Conservation (phyloP, 2,113 vertebrate genomes). For the Coracopsis vasa region DNA sequence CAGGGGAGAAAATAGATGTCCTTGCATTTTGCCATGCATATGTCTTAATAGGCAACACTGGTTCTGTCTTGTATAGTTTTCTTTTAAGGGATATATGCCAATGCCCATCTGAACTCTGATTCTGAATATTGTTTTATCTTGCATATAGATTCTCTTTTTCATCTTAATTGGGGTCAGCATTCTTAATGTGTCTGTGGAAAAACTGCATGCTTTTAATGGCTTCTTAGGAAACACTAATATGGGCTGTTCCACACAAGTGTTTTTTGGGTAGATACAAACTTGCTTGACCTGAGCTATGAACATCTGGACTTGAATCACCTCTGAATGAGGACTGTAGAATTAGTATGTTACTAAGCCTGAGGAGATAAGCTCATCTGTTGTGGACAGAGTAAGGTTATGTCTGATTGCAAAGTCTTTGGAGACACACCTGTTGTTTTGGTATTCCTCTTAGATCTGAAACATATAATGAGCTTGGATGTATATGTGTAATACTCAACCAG, state of each 20-base stretch:
- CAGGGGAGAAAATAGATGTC: not conserved
- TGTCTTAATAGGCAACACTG: not conserved
- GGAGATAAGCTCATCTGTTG: not conserved
- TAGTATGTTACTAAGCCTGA: not conserved
- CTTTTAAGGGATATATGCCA: not conserved
- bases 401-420: not conserved
- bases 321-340: not conserved
- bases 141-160: not conserved
- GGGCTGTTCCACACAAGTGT: not conserved
- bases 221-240: not conserved
- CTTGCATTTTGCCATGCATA: not conserved
- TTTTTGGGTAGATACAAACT: not conserved
- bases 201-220: not conserved
- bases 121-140: not conserved
- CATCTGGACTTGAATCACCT: not conserved
- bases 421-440: not conserved
- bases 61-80: not conserved
- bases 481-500: not conserved
- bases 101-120: not conserved
- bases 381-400: not conserved
- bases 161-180: not conserved
- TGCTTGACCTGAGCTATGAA: not conserved
- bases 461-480: not conserved
- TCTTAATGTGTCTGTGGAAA: not conserved
- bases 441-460: not conserved